Evolutionary conservation across 2,113 vertebrate genomes (phyloP), one percentile per base, ranked within the genome.

Genomic region (Lepisosteus osseus): DNA sequence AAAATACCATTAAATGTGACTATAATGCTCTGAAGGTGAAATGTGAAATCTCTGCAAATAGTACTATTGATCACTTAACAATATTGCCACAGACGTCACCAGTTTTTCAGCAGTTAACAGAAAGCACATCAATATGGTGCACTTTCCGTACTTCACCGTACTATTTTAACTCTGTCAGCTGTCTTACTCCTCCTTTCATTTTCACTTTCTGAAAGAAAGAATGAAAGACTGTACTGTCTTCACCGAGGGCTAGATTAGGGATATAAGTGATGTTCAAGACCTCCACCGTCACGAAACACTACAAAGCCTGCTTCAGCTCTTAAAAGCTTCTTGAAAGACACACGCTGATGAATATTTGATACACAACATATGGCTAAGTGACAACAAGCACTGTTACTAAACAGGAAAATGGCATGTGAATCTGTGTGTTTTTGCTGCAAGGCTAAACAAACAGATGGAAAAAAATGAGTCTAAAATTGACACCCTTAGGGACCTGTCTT

Each of bases 301-400:
- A 45, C 51, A 44, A 70, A 61, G 29, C 43, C 71, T 3, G 0
- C 6, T 0, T 29, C 0, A 0, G 17, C 9, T 41, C 76, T 63
- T 78, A 80, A 85, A 84, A 84, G 67, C 67, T 74, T 84, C 79
- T 73, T 77, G 68, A 68, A 87, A 83, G 6, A 70, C 17, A 4
- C 0, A 0, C 29, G 41, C 14, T 77, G 47, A 72, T 87, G 81
- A 86, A 91, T 89, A 90, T 88, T 90, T 90, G 80, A 94, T 83
- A 73, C 81, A 70, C 70, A 79, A 74, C 82, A 83, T 86, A 84
- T 81, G 84, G 75, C 41, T 80, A 68, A 76, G 73, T 62, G 76
- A 86, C 69, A 72, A 69, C 43, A 47, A 68, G 75, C 71, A 70
- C 74, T 75, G 69, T 51, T 51, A 51, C 59, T 76, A 1, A 61